Conservation (phyloP, 2,888 invertebrate species). For the Macrosiphum euphorbiae region DNA sequence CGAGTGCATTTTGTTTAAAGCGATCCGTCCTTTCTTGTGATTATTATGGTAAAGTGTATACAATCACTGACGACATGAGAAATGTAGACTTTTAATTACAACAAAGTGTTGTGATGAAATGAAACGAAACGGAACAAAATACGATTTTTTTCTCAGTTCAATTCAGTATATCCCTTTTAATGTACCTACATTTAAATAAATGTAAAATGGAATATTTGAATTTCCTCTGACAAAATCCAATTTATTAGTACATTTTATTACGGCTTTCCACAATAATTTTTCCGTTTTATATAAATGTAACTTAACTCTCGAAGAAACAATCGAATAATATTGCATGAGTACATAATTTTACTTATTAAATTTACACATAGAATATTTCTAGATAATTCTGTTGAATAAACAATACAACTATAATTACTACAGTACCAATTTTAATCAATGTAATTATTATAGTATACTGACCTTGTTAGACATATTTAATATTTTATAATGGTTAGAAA, state of each 20-base stretch:
- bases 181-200: neutral
- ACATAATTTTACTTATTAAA: neutral
- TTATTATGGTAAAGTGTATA: neutral
- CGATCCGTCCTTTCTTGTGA: neutral
- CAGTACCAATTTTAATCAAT: neutral
- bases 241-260: neutral
- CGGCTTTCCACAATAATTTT: neutral
- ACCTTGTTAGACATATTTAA: neutral
- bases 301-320: neutral
- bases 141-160: neutral
- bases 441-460: neutral
- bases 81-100: constrained; percentile 27
- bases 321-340: neutral
- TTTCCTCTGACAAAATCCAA: neutral
- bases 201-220: neutral
- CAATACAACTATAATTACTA: neutral
- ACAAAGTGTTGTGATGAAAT: constrained; percentile 11
- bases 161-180: neutral
- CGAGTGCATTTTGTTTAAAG: constrained; percentile 25
- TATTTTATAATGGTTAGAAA: neutral
- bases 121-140: neutral
- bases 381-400: neutral
- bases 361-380: neutral
- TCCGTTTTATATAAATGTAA: neutral
- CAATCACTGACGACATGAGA: neutral